These are phyloP conservation scores for Cephalopholis sonnerati DNA, from an alignment of 2,113 vertebrate genomes.

Conservation along the genomic window DNA sequence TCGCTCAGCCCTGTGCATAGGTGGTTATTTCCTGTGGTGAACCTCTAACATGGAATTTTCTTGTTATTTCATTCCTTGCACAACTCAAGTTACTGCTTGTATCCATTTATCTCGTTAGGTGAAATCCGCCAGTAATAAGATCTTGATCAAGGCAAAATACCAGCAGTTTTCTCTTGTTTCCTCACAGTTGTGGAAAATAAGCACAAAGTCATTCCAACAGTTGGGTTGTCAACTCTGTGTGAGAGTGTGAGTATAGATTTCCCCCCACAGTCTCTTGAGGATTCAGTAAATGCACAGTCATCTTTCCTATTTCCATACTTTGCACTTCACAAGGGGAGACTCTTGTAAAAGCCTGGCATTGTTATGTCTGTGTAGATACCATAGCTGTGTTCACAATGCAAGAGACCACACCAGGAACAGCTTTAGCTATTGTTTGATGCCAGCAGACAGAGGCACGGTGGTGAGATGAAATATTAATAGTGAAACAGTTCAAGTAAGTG, in stretches of 20 bases:
- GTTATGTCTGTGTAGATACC: neutral
- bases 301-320: conserved; percentile 3
- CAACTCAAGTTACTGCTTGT: conserved; percentile 9
- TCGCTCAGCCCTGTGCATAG: neutral
- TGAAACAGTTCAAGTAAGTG: conserved; percentile 22
- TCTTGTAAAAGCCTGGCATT: neutral
- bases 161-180: conserved; percentile 34
- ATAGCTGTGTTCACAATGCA: neutral
- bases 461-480: conserved; percentile 35
- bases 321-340: neutral
- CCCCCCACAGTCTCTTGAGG: neutral
- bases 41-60: neutral
- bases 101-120: conserved; percentile 51
- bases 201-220: conserved; percentile 37
- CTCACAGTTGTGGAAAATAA: conserved; percentile 48
- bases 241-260: conserved; percentile 23
- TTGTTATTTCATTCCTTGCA: conserved; percentile 5
- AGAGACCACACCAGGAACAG: neutral
- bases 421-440: conserved; percentile 19
- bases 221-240: conserved; percentile 21
- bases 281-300: conserved; percentile 23
- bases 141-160: conserved; percentile 33
- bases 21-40: neutral
- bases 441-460: neutral
- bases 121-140: conserved; percentile 40